Evolutionary conservation across 2,888 invertebrate species (phyloP).

Genomic region (Catotricha subobsoleta): DNA sequence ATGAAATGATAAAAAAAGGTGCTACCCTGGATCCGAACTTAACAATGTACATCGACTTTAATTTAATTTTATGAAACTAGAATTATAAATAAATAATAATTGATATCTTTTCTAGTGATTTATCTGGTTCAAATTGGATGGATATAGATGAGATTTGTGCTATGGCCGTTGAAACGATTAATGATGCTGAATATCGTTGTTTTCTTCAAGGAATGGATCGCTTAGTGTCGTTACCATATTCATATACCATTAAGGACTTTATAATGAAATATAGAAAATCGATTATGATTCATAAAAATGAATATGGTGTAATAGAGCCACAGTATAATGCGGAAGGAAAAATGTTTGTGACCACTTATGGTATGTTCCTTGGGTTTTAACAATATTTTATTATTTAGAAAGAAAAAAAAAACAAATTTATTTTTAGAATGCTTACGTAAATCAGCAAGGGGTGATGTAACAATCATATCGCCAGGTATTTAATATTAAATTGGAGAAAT

Average conservation of each 20-base stretch:
- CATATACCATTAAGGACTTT: constrained; percentile 50
- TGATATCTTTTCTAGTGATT: constrained; percentile 29
- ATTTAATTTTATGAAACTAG: neutral
- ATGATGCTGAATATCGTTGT: constrained; percentile 50
- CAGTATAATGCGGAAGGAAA: constrained; percentile 50
- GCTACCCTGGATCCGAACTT: constrained; percentile 40
- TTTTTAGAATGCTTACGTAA: constrained; percentile 49
- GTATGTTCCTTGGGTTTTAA: constrained; percentile 24
- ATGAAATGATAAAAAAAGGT: constrained; percentile 37
- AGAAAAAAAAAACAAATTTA: neutral
- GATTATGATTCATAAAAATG: constrained; percentile 37
- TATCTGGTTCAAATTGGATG: constrained; percentile 43
- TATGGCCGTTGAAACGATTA: constrained; percentile 44
- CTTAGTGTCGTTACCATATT: constrained; percentile 49
- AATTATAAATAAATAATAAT: neutral
- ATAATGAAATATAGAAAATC: constrained; percentile 50
- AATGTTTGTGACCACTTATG: constrained; percentile 51
- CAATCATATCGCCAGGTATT: constrained; percentile 42
- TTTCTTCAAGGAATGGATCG: constrained; percentile 56
- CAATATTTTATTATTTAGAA: too few species aligned
- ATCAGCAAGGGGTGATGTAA: constrained; percentile 55
- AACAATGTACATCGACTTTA: neutral
- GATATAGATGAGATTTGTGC: constrained; percentile 45
- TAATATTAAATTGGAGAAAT: too few species aligned
- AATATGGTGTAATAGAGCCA: constrained; percentile 46